Conservation (phyloP, 2,888 invertebrate genomes). For the Scaptomyza polygonia region DNA sequence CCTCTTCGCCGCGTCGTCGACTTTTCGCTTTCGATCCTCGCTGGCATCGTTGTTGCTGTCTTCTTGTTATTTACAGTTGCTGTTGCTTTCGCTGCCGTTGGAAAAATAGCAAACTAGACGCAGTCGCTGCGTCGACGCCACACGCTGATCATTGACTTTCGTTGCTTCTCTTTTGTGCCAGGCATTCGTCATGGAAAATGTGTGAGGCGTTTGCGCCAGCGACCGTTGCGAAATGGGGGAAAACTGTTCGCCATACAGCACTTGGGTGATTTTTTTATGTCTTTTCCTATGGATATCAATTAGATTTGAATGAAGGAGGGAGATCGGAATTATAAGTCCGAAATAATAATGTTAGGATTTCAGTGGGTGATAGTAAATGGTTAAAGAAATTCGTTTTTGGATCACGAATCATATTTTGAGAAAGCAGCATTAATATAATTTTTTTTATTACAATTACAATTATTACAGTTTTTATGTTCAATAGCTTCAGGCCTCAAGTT, state of each 20-base stretch:
- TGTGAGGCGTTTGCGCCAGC: constrained; percentile 49
- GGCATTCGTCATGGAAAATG: constrained; percentile 75
- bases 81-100: constrained; percentile 72
- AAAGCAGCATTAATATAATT: too few species aligned
- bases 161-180: constrained; percentile 67
- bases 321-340: not conserved
- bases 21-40: constrained; percentile 78
- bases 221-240: constrained; percentile 55
- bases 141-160: constrained; percentile 81
- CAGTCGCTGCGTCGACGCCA: constrained; percentile 43
- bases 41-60: constrained; percentile 45
- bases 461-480: not conserved
- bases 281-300: constrained; percentile 8
- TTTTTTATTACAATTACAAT: too few species aligned
- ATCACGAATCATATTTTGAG: not conserved
- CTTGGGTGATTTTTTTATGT: constrained; percentile 11
- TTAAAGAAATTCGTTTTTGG: not conserved
- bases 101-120: constrained; percentile 69
- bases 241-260: constrained; percentile 42
- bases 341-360: not conserved
- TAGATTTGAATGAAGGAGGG: not conserved
- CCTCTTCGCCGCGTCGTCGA: constrained; percentile 38
- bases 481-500: not conserved
- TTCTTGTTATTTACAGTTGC: constrained; percentile 77
- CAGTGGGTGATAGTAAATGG: not conserved